phyloP scores from a whole-genome alignment of 2,797 vertebrate species.

The Leuciscus waleckii region DNA sequence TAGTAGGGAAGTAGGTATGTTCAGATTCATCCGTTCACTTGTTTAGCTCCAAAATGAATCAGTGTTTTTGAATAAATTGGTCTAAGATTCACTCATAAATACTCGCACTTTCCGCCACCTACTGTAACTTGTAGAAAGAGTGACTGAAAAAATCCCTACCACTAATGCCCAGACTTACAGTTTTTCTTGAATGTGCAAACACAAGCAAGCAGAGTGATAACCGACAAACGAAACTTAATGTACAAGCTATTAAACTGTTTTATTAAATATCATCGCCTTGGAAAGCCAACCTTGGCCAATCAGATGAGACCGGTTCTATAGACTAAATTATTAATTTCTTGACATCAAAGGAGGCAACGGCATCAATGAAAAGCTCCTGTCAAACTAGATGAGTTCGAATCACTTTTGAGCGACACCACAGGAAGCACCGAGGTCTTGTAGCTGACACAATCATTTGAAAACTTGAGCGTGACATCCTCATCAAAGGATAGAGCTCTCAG shows the following conservation, averaged over 20 bases:
- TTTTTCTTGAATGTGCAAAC: neutral
- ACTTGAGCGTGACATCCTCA: conserved; percentile 72
- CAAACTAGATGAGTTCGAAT: conserved; percentile 67
- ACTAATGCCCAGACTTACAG: neutral
- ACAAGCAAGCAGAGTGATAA: neutral
- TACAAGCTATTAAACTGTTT: neutral
- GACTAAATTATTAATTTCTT: conserved; percentile 70
- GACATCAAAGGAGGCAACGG: conserved; percentile 52
- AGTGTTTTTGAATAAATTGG: neutral
- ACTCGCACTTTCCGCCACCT: neutral
- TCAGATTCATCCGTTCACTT: neutral
- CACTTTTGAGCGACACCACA: conserved; percentile 66
- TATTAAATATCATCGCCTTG: neutral
- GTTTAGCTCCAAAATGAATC: neutral
- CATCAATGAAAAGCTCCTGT: conserved; percentile 63
- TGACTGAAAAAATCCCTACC: neutral
- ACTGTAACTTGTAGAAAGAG: neutral
- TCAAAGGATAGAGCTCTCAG: conserved; percentile 67
- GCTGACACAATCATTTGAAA: conserved; percentile 75
- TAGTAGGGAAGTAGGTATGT: neutral
- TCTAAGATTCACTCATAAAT: neutral
- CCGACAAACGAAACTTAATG: neutral
- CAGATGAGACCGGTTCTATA: neutral
- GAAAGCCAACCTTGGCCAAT: conserved; percentile 13
- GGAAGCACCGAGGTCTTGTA: conserved; percentile 65